These are phyloP conservation scores for Pterobdella sp. DNA, from an alignment of 2,888 invertebrate species.

Conservation along the genomic window DNA sequence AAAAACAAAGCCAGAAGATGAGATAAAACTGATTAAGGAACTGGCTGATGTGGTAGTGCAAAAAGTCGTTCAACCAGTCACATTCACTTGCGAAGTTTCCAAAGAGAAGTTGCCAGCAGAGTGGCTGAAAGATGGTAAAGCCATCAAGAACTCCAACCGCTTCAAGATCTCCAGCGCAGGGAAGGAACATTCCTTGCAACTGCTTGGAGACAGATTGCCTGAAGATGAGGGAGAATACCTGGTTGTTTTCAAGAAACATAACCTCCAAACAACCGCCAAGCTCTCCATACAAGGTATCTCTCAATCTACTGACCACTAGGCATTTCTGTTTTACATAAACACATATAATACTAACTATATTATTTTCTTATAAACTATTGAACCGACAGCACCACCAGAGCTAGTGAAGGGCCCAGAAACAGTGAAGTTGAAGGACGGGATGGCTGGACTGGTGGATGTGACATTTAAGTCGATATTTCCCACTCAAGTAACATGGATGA, in stretches of 20 bases:
- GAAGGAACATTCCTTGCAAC: conserved; percentile 66
- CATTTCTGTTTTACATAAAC: no score
- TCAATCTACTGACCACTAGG: neutral
- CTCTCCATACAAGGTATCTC: conserved; percentile 44
- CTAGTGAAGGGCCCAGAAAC: conserved; percentile 35
- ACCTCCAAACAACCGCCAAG: conserved; percentile 43
- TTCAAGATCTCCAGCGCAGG: conserved; percentile 35
- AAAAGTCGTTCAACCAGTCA: conserved; percentile 41
- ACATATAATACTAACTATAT: no score
- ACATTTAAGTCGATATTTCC: conserved; percentile 38
- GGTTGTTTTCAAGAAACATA: conserved; percentile 37
- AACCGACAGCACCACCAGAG: conserved; percentile 51
- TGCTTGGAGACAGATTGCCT: conserved; percentile 64
- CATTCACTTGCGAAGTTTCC: conserved; percentile 72
- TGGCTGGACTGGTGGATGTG: conserved; percentile 38
- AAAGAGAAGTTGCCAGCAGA: conserved; percentile 68
- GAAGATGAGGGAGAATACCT: conserved; percentile 54
- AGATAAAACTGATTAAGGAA: conserved; percentile 40
- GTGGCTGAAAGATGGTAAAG: conserved; percentile 56
- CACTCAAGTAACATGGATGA: conserved; percentile 40
- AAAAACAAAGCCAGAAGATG: conserved; percentile 17
- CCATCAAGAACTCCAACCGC: conserved; percentile 26
- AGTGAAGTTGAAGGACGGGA: conserved; percentile 38
- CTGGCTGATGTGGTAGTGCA: conserved; percentile 45
- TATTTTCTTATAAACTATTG: no score